Evolutionary conservation across 2,113 vertebrate genomes (phyloP), one percentile per base, ranked within the genome.

Genomic region (Pseudorasbora parva): DNA sequence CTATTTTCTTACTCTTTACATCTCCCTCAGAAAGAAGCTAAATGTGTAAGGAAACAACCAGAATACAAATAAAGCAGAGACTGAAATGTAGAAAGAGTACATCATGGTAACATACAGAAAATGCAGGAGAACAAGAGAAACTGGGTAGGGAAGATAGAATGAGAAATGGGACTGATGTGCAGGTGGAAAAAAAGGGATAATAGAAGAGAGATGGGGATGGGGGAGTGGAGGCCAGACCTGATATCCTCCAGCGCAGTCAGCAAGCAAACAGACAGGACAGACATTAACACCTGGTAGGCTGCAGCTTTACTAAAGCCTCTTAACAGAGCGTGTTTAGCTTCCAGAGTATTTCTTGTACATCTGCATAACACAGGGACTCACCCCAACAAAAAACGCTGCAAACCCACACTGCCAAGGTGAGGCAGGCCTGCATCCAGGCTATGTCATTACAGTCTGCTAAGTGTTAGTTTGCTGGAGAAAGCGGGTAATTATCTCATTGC

Each of bases 271-370:
- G 89, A 88, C 87, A 87, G 87, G 85, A 87, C 76, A 80, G 89
- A 92, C 91, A 91, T 91, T 92, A 92, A 93, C 92, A 93, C 91
- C 92, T 92, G 85, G 88, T 92, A 93, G 92, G 86, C 91, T 88
- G 88, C 86, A 83, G 92, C 87, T 92, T 91, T 94, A 92, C 90
- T 86, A 91, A 92, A 91, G 89, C 90, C 86, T 92, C 91, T 93
- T 89, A 92, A 87, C 84, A 75, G 79, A 78, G 86, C n/a, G 23
- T n/a, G 59, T 76, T 56, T 91, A 86, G 88, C 88, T 87, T 89
- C 82, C 69, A 83, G 64, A 84, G 78, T 83, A 88, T 89, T 90
- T 87, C 85, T 23, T 88, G 1, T 37, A 57, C 82, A 86, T 56
- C 82, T 87, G 88, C 78, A 86, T 83, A 66, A 86, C 82, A 84